Percentiles rank a stretch among this genome's conserved stretches.
Conservation (phyloP, 2,113 vertebrate genomes). For the Pyrgilauda ruficollis region DNA sequence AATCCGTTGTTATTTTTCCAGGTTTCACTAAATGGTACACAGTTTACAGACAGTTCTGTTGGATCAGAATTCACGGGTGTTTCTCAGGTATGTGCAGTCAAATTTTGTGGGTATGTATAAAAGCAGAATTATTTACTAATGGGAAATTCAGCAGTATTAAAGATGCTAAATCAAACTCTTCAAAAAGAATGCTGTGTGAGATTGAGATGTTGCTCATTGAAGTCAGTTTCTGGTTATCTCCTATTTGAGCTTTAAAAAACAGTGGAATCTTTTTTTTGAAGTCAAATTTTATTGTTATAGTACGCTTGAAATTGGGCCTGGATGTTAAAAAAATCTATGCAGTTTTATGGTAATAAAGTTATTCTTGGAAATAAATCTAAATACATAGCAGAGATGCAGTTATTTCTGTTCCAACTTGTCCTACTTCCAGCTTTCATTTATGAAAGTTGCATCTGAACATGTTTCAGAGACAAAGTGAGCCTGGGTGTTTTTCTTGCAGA, state of each 20-base stretch:
- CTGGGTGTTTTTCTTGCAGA: slow-evolving; percentile 30
- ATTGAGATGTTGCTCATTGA: neutral
- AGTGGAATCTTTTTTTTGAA: neutral
- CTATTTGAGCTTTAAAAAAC: neutral
- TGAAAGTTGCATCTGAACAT: slow-evolving; percentile 12
- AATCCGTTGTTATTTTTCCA: slow-evolving; percentile 40
- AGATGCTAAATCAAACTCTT: neutral
- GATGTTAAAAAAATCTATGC: neutral
- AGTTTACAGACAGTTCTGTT: slow-evolving; percentile 86
- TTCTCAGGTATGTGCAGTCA: slow-evolving; percentile 80
- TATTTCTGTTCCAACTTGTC: slow-evolving; percentile 48
- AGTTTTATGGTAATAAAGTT: slow-evolving; percentile 30
- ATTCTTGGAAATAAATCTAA: slow-evolving; percentile 51
- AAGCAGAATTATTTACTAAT: neutral
- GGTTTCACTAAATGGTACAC: slow-evolving; percentile 84
- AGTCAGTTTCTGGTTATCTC: neutral
- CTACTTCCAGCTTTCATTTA: slow-evolving; percentile 49
- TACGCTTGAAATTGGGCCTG: neutral
- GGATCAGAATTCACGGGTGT: slow-evolving; percentile 87
- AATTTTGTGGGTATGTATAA: neutral
- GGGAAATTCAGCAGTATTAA: neutral
- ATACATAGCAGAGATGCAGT: slow-evolving; percentile 13
- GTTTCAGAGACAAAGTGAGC: slow-evolving; percentile 16
- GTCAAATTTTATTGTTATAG: neutral
- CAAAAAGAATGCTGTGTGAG: neutral